A percentile compares a stretch with the other conserved stretches of the same genome.
Evolutionary conservation across 2,797 vertebrate genomes (phyloP).

Genomic region (Micropoecilia bifurca): DNA sequence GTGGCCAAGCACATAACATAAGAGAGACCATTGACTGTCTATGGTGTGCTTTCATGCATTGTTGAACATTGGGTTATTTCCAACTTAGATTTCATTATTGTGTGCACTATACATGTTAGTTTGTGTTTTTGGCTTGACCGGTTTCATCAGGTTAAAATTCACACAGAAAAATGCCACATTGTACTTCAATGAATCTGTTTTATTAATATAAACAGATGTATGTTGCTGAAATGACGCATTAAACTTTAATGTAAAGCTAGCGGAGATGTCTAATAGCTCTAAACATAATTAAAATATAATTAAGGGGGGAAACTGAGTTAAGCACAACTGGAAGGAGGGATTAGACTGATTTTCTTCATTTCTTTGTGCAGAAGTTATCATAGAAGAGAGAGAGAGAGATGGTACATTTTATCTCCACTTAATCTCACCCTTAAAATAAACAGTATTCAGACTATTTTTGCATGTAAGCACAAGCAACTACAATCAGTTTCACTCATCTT

Average conservation of each 20-base stretch:
- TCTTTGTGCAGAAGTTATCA: background rate
- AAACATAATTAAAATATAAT: background rate
- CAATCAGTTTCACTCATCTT: background rate
- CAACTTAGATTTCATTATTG: background rate
- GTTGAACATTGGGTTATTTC: background rate
- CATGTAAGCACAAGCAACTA: background rate
- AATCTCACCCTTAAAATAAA: background rate
- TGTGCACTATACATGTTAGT: background rate
- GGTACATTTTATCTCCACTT: background rate
- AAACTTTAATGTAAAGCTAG: background rate
- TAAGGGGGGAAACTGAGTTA: too few relatives aligned
- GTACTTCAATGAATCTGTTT: background rate
- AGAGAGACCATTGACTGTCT: background rate
- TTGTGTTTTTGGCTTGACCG: background rate
- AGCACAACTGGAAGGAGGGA: background rate
- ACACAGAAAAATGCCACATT: background rate
- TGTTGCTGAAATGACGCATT: background rate
- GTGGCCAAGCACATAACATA: conserved; percentile 22
- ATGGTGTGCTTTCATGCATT: background rate
- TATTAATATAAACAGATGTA: background rate
- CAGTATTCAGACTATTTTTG: background rate
- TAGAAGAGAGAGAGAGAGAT: background rate
- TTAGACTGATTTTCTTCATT: background rate
- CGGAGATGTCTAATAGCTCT: background rate
- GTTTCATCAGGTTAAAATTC: background rate